Base-by-base conservation (phyloP, 2,113 vertebrate genomes). In the Chinchilla lanigera region DNA sequence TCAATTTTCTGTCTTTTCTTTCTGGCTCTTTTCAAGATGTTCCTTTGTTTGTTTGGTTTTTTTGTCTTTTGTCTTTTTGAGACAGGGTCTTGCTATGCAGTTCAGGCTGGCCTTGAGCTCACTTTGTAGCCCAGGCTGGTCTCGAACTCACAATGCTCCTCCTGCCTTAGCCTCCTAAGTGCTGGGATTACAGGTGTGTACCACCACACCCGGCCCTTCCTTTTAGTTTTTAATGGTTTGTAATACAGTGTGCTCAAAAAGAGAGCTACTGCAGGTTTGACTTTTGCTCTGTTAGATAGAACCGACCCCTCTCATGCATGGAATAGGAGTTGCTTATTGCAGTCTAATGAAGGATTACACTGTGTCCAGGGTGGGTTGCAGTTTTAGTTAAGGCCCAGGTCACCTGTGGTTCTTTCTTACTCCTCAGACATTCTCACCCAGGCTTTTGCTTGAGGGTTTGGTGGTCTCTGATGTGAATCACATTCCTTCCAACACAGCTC, bases 141-240 rank as follows among this genome's bases (percentile, higher is more conserved):
- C n/a, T n/a, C n/a, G n/a, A n/a, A n/a, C n/a, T n/a, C n/a, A n/a
- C n/a, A n/a, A n/a, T n/a, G n/a, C n/a, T n/a, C n/a, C n/a, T n/a
- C n/a, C n/a, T n/a, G n/a, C n/a, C n/a, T n/a, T n/a, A n/a, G n/a
- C n/a, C n/a, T n/a, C n/a, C n/a, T n/a, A n/a, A n/a, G n/a, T n/a
- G n/a, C n/a, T n/a, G n/a, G n/a, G n/a, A n/a, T n/a, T n/a, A n/a
- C n/a, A n/a, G n/a, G n/a, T n/a, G n/a, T n/a, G n/a, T n/a, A n/a
- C n/a, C n/a, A n/a, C n/a, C n/a, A n/a, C n/a, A n/a, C n/a, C n/a
- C n/a, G n/a, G n/a, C n/a, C n/a, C n/a, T n/a, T 82, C 26, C 69
- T 16, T 90, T 93, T 80, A 87, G 33, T 85, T 93, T 93, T 96
- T n/a, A 95, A 88, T 41, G 81, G 17, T 92, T 90, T 75, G 87